Base-by-base conservation (phyloP, 1,140 invertebrate genomes). In the Dendrolimus punctatus region DNA sequence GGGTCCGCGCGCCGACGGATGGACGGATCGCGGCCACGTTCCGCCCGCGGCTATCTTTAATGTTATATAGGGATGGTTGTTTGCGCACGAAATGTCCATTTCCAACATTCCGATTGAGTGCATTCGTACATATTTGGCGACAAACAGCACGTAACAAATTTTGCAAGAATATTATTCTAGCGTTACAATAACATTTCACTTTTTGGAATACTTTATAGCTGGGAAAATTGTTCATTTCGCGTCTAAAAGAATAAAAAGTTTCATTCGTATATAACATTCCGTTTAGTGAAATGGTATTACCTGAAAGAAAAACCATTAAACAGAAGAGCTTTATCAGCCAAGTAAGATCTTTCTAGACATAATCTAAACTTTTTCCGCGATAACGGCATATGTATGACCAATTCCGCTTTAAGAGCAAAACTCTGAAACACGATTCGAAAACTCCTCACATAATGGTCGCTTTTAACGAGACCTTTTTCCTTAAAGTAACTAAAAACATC, bases 401-500 rank as follows among this genome's bases (percentile, higher is more conserved):
- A 60, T 57, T 56, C 54, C 53, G 50, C 57, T 66, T 69, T 62
- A 67, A 67, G 60, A 46, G 60, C 50, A 46, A 64, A 64, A 64
- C 52, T 71, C 58, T 66, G 70, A 62, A 64, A 67, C 63, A 72
- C 73, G 74, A 73, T 76, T 66, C 60, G 62, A 70, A 74, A 85
- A 81, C 73, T 82, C 71, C 63, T 72, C 69, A 76, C 79, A 85
- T 80, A 82, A 82, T 76, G 65, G 63, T 58, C 66, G 71, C 75
- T 72, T 72, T 81, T 81, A 82, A 82, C 72, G 69, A 73, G 68
- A 71, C 73, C 74, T 76, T 80, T 80, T 82, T 73, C 68, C 1
- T 64, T 65, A 68, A 77, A 79, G 69, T 74, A 72, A 79, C 73
- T 82, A 82, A 82, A 70, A 83, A 80, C 73, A 76, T 72, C 67